Base-by-base conservation (phyloP, 2,113 vertebrate genomes). In the Elachura formosa region DNA sequence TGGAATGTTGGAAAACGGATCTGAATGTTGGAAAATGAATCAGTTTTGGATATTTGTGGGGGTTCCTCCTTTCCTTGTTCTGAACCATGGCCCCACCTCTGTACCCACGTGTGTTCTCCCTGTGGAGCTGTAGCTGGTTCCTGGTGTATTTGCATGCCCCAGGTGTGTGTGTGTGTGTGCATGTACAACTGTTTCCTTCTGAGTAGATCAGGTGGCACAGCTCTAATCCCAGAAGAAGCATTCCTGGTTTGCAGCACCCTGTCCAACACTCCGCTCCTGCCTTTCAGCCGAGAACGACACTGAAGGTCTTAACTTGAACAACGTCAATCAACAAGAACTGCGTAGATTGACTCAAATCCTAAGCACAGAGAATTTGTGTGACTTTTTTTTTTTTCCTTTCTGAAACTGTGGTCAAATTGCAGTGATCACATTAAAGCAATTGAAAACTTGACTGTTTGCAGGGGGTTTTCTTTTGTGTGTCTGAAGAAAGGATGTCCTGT, bases 371-470 rank as follows among this genome's bases (percentile, higher is more conserved):
- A 28, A 85, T 69, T 84, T 72, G 84, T 87, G 88, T 76, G 78
- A 79, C 43, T 76, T 41, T 14, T 74, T 89, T 61, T 51, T 64
- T 29, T 55, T 14, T 26, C 66, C 63, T 96, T 75, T 69, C 73
- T 83, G 79, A 93, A 80, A n/a, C 79, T 93, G 94, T 95, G 92
- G 80, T 94, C 96, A 94, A 48, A 59, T 68, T 71, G 84, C 92
- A 85, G 67, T 56, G 89, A 95, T 97, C 96, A 96, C 96, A 97
- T 96, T 97, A 93, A 96, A 97, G 67, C 25, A 9, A 75, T 78
- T 94, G 87, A 91, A 96, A 97, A 93, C 73, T n/a, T 56, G 62
- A 76, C 51, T 76, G 51, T 54, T 90, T 94, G 86, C 82, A 94
- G 71, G 87, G 94, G 48, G 89, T 87, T 95, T 97, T 93, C 84